Evolutionary conservation across 2,888 invertebrate species (phyloP), one percentile per base, ranked within the genome.

Genomic region (Habroteleia sp.): DNA sequence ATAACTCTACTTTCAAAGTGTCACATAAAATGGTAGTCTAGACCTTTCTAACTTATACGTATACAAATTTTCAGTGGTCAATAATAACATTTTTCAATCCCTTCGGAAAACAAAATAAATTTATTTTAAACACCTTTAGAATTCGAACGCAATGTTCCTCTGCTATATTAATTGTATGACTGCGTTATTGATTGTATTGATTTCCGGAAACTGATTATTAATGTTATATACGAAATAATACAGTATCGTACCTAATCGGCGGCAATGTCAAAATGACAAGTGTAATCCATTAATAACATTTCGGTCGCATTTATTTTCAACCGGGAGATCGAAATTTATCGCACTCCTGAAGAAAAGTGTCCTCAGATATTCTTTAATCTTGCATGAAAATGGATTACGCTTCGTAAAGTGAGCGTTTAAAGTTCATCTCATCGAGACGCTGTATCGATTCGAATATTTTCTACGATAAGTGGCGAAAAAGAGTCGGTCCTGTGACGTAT

Each of bases 271-370:
- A 52, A 41, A 52, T 63, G 42, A 42, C 42, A 52, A 63, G 42
- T 63, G 23, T 35, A 52, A 23, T 42, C 35, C 17, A 50, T 63
- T 52, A 63, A 50, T 63, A 63, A 25, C 14, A 5, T 33, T 33
- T 42, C 10, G 42, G 31, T 14, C 8, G n/a, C 46, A 3, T 52
- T 54, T 54, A 52, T 54, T 54, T 35, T 52, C 27, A 2, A 27
- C 41, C 31, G 20, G 25, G n/a, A 37, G 14, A 48, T 39, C 31
- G 27, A 17, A 46, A 35, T 50, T 50, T 35, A 35, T 29, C 20
- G 23, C 20, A 7, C 14, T 1, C 3, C 20, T 10, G 33, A 33
- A 58, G 37, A 46, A 44, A 46, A 35, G 46, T 27, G 16, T 46
- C 46, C 17, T 35, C 8, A 33, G 37, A 60, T 37, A 44, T 58